phyloP scores from a whole-genome alignment of 1,140 invertebrate genomes.

The Sycophaga agraensis region DNA sequence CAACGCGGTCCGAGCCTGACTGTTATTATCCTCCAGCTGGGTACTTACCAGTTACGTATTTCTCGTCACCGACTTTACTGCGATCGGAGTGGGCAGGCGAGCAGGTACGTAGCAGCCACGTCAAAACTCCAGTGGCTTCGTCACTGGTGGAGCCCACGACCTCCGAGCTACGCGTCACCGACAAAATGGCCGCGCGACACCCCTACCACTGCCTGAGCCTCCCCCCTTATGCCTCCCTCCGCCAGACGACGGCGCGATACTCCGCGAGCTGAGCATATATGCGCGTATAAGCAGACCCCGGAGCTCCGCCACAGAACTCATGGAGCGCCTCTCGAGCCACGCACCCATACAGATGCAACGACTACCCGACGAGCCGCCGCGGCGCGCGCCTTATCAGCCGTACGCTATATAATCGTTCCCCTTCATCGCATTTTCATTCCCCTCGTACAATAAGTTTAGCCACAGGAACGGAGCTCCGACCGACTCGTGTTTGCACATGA shows the following conservation, averaged over 20 bases:
- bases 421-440: too few species aligned
- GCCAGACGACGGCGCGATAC: neutral
- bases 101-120: constrained; percentile 91
- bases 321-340: neutral
- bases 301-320: neutral
- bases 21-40: constrained; percentile 70
- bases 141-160: constrained; percentile 73
- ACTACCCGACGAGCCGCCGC: too few species aligned
- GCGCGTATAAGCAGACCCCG: too few species aligned
- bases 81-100: constrained; percentile 87
- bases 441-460: too few species aligned
- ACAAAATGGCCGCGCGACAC: constrained; percentile 63
- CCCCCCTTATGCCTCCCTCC: neutral
- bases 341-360: constrained; percentile 18
- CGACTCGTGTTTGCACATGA: too few species aligned
- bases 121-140: constrained; percentile 88
- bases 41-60: constrained; percentile 92
- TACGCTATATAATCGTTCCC: too few species aligned
- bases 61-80: constrained; percentile 88
- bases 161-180: constrained; percentile 64
- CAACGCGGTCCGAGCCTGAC: constrained; percentile 63
- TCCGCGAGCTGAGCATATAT: too few species aligned
- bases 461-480: too few species aligned
- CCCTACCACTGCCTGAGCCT: neutral
- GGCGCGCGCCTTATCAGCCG: too few species aligned